Evolutionary conservation across 2,888 invertebrate species (phyloP).

Genomic region (Tetragonula carbonaria): DNA sequence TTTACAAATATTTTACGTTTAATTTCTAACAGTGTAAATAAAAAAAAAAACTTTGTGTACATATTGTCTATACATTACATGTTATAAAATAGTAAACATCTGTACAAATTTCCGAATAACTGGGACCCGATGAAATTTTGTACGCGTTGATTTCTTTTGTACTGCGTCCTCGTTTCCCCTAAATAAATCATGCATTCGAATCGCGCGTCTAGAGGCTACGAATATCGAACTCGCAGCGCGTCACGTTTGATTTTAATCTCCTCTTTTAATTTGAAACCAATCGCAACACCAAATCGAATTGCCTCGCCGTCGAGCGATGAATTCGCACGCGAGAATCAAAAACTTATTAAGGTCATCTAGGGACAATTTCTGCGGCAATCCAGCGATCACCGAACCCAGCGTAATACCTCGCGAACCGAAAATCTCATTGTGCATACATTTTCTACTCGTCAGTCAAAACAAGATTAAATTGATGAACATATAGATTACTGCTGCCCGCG

Average conservation of each 20-base stretch:
- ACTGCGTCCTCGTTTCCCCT: background rate
- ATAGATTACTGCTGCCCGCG: slow-evolving; percentile 4
- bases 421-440: slow-evolving; percentile 25
- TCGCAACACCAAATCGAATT: background rate
- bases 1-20: too few species aligned
- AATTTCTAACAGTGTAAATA: too few species aligned
- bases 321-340: background rate
- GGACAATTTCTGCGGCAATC: slow-evolving; percentile 3
- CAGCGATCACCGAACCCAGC: background rate
- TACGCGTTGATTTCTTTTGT: background rate
- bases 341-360: slow-evolving; percentile 8
- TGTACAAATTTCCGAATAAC: background rate
- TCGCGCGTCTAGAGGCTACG: background rate
- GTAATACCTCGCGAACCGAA: slow-evolving; percentile 9
- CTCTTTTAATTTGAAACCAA: background rate
- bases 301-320: background rate
- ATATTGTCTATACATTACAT: too few species aligned
- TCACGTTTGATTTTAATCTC: background rate
- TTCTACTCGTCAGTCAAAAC: slow-evolving; percentile 27
- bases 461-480: slow-evolving; percentile 23
- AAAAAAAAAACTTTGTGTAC: too few species aligned
- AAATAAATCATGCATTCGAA: background rate
- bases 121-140: background rate
- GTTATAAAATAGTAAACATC: too few species aligned
- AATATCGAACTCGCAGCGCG: background rate